Evolutionary conservation across 2,797 vertebrate species (phyloP), one percentile per base, ranked within the genome.

Genomic region (Taenioides sp.): DNA sequence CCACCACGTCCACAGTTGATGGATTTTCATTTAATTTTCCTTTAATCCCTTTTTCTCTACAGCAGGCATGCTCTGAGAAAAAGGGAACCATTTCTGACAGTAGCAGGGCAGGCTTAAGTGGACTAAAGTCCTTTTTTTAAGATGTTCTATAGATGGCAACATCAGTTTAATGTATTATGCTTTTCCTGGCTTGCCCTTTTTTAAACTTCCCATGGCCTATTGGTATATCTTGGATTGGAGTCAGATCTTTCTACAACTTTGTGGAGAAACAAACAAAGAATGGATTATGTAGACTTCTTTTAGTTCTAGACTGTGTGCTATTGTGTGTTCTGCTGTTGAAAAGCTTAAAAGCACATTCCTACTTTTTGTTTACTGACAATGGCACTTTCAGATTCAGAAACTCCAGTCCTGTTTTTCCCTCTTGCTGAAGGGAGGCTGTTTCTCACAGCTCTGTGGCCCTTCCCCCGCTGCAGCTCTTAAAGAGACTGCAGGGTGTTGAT

Each of bases 171-270:
- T 80, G 37, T 43, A 72, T 80, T 82, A 85, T 84, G 70, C 76
- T 86, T 89, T 81, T 64, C 37, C 67, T 78, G 62, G 16, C 22
- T 72, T 85, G 84, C 83, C 80, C 61, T 54, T 47, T 75, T 78
- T 25, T 23, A 79, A 74, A 76, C 73, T 91, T 91, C 89, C 88
- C 89, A 90, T 82, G 89, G 86, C 87, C 85, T 62, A 10, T 63
- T 61, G 55, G 76, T 73, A 70, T n/a, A 43, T 23, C 37, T 43
- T 64, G 37, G 34, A 34, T 10, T 47, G 43, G 17, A 40, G n/a
- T 64, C 34, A 43, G 37, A 43, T 64, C 25, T 63, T 40, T 63
- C 12, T 20, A 40, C 11, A 63, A 3, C 11, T 12, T 2, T 40
- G 11, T 37, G 11, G 18, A 43, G 11, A 43, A 23, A 0, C 57